phyloP scores from a whole-genome alignment of 64 coral and sea anemone genomes.

The Dendronephthya gigantea region DNA sequence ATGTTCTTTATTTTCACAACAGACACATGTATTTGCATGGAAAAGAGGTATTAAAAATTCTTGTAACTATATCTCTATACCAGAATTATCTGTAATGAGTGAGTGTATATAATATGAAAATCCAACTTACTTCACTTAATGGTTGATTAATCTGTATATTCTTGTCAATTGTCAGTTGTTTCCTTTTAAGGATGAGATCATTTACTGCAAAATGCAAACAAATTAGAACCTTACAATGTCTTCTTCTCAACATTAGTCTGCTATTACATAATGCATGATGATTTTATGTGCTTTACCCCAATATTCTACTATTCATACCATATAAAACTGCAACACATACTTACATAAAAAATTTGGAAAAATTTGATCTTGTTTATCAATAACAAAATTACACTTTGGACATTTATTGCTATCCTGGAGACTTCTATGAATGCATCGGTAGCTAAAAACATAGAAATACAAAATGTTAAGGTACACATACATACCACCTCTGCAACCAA shows the following conservation, averaged over 20 bases:
- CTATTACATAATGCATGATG: too few relatives aligned
- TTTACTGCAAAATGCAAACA: slow-evolving; percentile 46
- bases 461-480: too few relatives aligned
- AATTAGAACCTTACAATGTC: too few relatives aligned
- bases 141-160: slow-evolving; percentile 50
- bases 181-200: slow-evolving; percentile 86
- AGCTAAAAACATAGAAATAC: slow-evolving; percentile 39
- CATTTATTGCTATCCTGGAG: slow-evolving; percentile 90
- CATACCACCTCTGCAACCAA: too few relatives aligned
- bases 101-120: neutral
- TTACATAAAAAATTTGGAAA: slow-evolving; percentile 99
- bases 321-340: slow-evolving; percentile 32
- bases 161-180: slow-evolving; percentile 21
- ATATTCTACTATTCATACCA: too few relatives aligned
- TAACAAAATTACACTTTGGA: slow-evolving; percentile 97
- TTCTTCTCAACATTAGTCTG: too few relatives aligned
- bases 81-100: neutral
- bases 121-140: slow-evolving; percentile 31
- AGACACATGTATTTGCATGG: too few relatives aligned
- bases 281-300: too few relatives aligned
- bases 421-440: slow-evolving; percentile 78
- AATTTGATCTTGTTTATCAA: slow-evolving; percentile 98
- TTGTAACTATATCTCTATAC: too few relatives aligned
- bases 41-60: too few relatives aligned
- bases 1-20: neutral